phyloP scores from a whole-genome alignment of 2,888 invertebrate genomes.

The Papilio demoleus region DNA sequence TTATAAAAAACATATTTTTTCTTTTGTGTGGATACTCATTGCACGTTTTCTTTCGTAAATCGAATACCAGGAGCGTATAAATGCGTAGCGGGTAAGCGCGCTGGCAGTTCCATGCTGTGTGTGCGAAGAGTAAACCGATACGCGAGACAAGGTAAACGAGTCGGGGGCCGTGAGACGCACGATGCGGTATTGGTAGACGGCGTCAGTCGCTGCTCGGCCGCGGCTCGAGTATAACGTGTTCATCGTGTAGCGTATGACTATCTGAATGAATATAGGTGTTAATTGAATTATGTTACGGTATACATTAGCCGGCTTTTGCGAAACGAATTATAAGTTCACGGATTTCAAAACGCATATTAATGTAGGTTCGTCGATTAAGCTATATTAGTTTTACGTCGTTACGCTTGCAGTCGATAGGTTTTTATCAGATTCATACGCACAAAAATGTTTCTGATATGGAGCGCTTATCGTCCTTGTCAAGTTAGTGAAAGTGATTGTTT shows the following conservation, averaged over 20 bases:
- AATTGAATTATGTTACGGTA: conserved; percentile 23
- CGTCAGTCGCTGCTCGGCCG: conserved; percentile 34
- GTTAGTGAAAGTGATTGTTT: conserved; percentile 7
- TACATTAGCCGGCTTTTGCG: conserved; percentile 26
- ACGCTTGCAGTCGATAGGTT: neutral
- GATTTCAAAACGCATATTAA: conserved; percentile 35
- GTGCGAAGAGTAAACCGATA: conserved; percentile 71
- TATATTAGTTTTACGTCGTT: neutral
- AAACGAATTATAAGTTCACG: conserved; percentile 44
- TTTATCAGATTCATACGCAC: neutral
- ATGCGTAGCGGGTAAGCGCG: conserved; percentile 55
- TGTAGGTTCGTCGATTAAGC: conserved; percentile 1
- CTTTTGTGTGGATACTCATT: conserved; percentile 55
- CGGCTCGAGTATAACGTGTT: conserved; percentile 7
- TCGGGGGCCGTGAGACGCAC: conserved; percentile 53
- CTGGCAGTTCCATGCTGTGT: conserved; percentile 54
- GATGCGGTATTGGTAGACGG: conserved; percentile 50
- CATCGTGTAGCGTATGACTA: neutral
- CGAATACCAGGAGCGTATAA: conserved; percentile 77
- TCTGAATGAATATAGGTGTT: neutral
- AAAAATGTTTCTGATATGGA: neutral
- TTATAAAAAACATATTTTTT: conserved; percentile 46
- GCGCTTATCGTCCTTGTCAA: conserved; percentile 11
- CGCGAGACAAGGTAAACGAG: conserved; percentile 77
- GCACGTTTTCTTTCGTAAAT: conserved; percentile 80